Conservation (phyloP, 2,113 vertebrate species). For the Callocephalon fimbriatum region DNA sequence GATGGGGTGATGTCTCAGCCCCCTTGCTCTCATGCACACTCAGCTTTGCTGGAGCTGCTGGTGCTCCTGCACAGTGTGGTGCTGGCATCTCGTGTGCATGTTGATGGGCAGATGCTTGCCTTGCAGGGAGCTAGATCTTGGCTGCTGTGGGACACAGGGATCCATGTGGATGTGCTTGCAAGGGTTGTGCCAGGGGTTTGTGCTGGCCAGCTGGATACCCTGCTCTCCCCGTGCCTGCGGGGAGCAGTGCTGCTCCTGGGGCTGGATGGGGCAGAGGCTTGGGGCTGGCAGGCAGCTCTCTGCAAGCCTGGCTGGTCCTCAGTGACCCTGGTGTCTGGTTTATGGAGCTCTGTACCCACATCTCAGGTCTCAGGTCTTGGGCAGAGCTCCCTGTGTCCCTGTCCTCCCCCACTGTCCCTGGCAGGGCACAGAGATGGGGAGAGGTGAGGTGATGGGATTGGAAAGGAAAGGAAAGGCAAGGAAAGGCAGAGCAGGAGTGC, state of each 20-base stretch:
- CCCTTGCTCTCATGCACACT: fast-evolving
- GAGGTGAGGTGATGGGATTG: not conserved
- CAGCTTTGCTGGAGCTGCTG: not conserved
- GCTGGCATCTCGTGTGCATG: fast-evolving
- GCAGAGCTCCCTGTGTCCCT: not conserved
- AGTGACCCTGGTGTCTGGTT: not conserved
- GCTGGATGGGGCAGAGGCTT: not conserved
- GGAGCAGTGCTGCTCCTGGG: fast-evolving
- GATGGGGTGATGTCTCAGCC: not conserved
- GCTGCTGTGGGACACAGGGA: not conserved
- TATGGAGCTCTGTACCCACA: not conserved
- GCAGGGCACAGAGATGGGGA: not conserved
- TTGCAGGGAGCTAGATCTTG: not conserved
- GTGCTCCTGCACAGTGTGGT: not conserved
- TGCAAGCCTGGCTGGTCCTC: not conserved
- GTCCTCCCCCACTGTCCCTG: not conserved
- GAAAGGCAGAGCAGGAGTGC: not conserved
- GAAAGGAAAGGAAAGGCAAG: not conserved
- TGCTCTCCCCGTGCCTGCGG: not conserved
- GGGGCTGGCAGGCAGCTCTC: not conserved
- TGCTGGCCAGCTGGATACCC: not conserved
- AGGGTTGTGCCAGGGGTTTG: not conserved
- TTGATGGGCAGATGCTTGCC: not conserved
- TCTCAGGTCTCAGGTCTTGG: not conserved
- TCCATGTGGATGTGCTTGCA: fast-evolving